Percentiles rank a stretch among this genome's conserved stretches.
These are phyloP conservation scores for Labeo rohita DNA, from an alignment of 2,113 vertebrate species.

Conservation along the genomic window DNA sequence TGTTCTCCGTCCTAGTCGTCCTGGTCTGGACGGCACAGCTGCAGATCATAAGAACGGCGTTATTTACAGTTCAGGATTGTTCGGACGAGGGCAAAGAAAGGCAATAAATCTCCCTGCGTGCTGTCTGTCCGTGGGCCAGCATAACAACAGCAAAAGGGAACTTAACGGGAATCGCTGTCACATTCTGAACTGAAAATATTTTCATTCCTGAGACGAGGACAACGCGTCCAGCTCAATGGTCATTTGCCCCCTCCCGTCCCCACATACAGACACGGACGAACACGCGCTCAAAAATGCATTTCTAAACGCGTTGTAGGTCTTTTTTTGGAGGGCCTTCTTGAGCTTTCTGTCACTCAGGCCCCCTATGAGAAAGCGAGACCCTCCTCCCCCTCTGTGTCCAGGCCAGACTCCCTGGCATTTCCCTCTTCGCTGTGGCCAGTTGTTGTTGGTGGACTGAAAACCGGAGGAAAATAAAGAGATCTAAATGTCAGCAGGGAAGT, in stretches of 20 bases:
- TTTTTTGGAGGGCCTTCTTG: not conserved
- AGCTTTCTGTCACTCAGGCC: not conserved
- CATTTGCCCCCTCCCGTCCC: constrained; percentile 54
- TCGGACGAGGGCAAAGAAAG: constrained; percentile 55
- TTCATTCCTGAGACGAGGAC: constrained; percentile 37
- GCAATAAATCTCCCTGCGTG: constrained; percentile 57
- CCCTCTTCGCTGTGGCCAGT: constrained; percentile 68
- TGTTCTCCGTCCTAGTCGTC: constrained; percentile 21
- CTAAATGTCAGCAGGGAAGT: constrained; percentile 91
- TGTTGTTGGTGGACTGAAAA: constrained; percentile 81
- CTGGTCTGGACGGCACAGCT: constrained; percentile 43
- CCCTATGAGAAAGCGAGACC: constrained; percentile 21
- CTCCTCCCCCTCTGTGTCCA: constrained; percentile 30
- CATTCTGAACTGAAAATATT: constrained; percentile 54
- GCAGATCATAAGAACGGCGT: constrained; percentile 40
- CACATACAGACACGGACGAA: constrained; percentile 14
- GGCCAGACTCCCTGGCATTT: constrained; percentile 64
- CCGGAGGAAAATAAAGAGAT: constrained; percentile 92
- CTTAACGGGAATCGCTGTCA: constrained; percentile 46
- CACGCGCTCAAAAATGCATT: constrained; percentile 14
- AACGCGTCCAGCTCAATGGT: constrained; percentile 43
- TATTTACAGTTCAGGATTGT: constrained; percentile 60
- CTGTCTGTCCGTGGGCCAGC: constrained; percentile 42
- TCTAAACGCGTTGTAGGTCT: not conserved
- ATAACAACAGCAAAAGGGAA: constrained; percentile 29